Evolutionary conservation across 2,888 invertebrate species (phyloP).

Genomic region (Lydus trimaculatus): DNA sequence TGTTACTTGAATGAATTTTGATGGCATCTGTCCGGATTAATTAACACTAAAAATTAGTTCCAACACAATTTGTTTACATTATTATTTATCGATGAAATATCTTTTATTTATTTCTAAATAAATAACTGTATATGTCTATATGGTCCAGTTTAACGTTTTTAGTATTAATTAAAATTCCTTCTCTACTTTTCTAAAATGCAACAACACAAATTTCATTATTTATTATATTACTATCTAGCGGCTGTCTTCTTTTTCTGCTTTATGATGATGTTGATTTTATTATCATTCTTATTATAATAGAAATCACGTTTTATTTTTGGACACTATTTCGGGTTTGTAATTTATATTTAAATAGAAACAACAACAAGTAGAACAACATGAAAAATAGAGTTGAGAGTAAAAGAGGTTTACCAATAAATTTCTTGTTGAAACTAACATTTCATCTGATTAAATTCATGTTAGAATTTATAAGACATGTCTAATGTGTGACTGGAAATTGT

Average conservation of each 20-base stretch:
- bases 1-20: neutral
- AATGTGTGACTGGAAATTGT: conserved; percentile 31
- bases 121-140: neutral
- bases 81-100: neutral
- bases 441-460: conserved; percentile 9
- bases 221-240: neutral
- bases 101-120: neutral
- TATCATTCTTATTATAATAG: neutral
- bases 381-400: neutral
- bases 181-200: neutral
- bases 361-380: conserved; percentile 1
- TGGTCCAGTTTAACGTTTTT: neutral
- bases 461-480: conserved; percentile 9
- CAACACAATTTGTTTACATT: neutral
- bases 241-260: neutral
- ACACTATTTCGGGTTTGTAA: neutral
- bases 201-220: neutral
- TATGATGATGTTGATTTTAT: neutral
- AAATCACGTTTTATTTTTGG: conserved; percentile 1
- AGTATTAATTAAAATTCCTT: conserved; percentile 7
- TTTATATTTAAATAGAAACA: neutral
- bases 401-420: conserved; percentile 5
- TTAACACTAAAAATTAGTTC: neutral
- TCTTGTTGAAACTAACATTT: conserved; percentile 9
- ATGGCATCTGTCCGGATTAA: neutral